Evolutionary conservation across 2,888 invertebrate species (phyloP).

Genomic region (Eupithecia pulchellata): DNA sequence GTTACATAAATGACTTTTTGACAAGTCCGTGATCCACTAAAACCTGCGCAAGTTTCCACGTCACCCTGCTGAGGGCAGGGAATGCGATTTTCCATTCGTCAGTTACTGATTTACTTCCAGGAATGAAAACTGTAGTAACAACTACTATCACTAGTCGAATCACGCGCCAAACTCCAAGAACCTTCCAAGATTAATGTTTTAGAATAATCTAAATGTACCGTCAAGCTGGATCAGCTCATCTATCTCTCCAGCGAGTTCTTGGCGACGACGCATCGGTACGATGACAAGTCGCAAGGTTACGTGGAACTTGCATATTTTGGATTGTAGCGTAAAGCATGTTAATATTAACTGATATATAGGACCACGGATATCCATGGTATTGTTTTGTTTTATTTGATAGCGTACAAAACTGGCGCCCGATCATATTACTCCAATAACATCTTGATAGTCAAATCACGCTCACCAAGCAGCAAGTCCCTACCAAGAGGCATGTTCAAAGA

Average conservation of each 20-base stretch:
- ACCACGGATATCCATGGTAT: background rate
- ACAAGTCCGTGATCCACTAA: background rate
- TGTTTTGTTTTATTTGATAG: conserved; percentile 1
- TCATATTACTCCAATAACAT: background rate
- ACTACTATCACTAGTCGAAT: background rate
- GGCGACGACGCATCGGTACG: conserved; percentile 96
- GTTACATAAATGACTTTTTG: background rate
- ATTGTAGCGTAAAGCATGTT: background rate
- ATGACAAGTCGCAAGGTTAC: conserved; percentile 92
- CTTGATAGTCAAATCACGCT: background rate
- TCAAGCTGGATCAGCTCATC: conserved; percentile 95
- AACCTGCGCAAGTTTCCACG: too few relatives aligned
- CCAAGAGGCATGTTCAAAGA: background rate
- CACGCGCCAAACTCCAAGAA: background rate
- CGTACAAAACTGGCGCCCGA: background rate
- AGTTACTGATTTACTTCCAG: background rate
- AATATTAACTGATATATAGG: background rate
- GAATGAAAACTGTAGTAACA: background rate
- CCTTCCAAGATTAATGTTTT: too few relatives aligned
- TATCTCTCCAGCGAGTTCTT: conserved; percentile 95
- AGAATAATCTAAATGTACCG: conserved; percentile 82
- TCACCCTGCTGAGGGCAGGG: background rate
- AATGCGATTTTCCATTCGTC: background rate
- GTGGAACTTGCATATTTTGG: background rate
- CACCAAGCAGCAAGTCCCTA: background rate